Evolutionary conservation across 2,888 invertebrate species (phyloP).

Genomic region (Phengaris arion): DNA sequence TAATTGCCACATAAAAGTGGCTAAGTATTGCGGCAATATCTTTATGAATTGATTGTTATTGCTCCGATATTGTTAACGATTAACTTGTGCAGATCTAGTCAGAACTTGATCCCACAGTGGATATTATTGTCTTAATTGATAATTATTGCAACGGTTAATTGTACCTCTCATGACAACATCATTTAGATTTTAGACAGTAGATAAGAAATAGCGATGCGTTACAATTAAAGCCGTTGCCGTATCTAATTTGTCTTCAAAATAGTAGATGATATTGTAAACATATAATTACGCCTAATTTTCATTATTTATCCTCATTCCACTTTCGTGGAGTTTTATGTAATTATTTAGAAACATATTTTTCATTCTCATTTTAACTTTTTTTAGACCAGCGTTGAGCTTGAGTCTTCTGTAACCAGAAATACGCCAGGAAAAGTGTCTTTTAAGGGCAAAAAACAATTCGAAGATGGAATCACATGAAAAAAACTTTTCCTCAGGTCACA

Average conservation of each 20-base stretch:
- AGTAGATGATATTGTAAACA: no score
- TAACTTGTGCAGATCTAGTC: background rate
- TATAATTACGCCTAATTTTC: no score
- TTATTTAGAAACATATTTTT: background rate
- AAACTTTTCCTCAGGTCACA: slow-evolving; percentile 42
- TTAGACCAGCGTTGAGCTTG: slow-evolving; percentile 47
- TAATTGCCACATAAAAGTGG: slow-evolving; percentile 22
- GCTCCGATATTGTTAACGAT: background rate
- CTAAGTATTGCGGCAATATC: slow-evolving; percentile 16
- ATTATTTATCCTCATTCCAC: no score
- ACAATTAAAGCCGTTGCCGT: no score
- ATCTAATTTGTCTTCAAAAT: no score
- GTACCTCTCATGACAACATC: no score
- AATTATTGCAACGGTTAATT: no score
- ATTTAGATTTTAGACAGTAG: no score
- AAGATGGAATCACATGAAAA: slow-evolving; percentile 77
- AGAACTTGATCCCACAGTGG: background rate
- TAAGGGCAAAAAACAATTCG: slow-evolving; percentile 59
- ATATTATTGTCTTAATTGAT: no score
- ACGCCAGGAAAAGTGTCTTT: slow-evolving; percentile 71
- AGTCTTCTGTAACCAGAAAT: slow-evolving; percentile 50
- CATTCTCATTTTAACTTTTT: slow-evolving; percentile 35
- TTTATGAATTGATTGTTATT: slow-evolving; percentile 21
- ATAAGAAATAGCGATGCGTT: no score
- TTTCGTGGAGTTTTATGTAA: background rate